A percentile compares a stretch with the other conserved stretches of the same genome.
These are phyloP conservation scores for Xenops minutus DNA, from an alignment of 2,797 vertebrate species.

Conservation along the genomic window DNA sequence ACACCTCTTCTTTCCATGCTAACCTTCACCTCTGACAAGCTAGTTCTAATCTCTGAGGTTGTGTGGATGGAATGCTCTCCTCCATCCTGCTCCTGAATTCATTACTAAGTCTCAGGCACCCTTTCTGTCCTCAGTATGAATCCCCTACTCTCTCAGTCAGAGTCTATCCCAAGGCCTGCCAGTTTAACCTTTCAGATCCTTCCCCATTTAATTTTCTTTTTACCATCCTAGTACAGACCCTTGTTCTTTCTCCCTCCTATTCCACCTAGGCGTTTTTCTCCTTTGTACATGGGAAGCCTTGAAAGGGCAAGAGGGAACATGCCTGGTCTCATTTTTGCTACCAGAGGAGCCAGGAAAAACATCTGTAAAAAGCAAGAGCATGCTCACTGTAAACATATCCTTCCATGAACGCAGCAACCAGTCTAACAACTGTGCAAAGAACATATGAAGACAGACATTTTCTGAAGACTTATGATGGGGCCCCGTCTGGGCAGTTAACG, in stretches of 20 bases:
- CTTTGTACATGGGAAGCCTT: not conserved
- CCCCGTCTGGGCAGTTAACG: not conserved
- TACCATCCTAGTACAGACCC: not conserved
- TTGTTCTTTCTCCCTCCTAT: not conserved
- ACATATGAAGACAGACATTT: not conserved
- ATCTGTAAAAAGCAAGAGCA: not conserved
- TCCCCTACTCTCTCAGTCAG: not conserved
- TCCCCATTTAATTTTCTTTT: not conserved
- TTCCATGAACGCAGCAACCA: not conserved
- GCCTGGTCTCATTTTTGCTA: not conserved
- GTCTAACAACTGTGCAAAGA: not conserved
- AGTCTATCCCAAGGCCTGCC: not conserved
- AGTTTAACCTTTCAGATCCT: not conserved
- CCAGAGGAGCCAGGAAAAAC: not conserved
- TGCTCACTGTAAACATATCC: not conserved
- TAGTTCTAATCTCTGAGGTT: not conserved
- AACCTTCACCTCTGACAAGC: rapidly evolving
- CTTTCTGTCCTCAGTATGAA: not conserved
- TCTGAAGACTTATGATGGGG: not conserved
- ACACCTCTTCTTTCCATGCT: not conserved
- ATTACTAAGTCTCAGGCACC: not conserved
- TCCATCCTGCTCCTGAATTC: not conserved
- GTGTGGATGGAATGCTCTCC: not conserved
- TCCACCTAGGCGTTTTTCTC: not conserved
- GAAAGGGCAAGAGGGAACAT: not conserved